A percentile compares a stretch with the other conserved stretches of the same genome.
These are phyloP conservation scores for Oreamnos americanus DNA, from an alignment of 2,113 vertebrate species.

Conservation along the genomic window DNA sequence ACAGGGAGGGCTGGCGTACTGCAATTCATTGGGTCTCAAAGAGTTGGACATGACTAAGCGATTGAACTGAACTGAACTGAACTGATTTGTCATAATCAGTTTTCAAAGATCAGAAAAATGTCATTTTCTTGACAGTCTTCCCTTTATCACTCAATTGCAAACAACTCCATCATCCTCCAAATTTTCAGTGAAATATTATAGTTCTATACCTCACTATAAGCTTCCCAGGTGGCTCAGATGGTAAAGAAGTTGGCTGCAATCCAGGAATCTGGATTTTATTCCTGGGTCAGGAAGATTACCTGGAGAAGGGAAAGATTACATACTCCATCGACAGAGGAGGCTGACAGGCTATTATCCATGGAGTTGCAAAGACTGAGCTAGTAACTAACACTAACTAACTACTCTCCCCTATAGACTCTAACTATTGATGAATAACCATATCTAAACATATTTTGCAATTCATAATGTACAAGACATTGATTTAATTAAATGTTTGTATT, in stretches of 20 bases:
- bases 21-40: rapidly evolving
- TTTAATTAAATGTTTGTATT: neutral
- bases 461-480: neutral
- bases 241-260: neutral
- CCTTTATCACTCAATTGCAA: neutral
- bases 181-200: neutral
- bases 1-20: no score
- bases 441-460: neutral
- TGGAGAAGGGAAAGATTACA: neutral
- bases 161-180: neutral
- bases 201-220: neutral
- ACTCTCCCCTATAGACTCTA: neutral
- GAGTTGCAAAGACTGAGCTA: neutral
- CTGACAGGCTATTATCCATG: neutral
- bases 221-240: neutral
- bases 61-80: neutral
- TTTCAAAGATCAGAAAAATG: neutral
- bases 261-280: neutral
- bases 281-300: neutral
- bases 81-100: neutral
- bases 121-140: neutral
- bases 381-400: neutral
- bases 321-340: neutral
- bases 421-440: neutral
- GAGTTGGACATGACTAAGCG: no score